Evolutionary conservation across 2,797 vertebrate genomes (phyloP).

Genomic region (Crax fasciolata): DNA sequence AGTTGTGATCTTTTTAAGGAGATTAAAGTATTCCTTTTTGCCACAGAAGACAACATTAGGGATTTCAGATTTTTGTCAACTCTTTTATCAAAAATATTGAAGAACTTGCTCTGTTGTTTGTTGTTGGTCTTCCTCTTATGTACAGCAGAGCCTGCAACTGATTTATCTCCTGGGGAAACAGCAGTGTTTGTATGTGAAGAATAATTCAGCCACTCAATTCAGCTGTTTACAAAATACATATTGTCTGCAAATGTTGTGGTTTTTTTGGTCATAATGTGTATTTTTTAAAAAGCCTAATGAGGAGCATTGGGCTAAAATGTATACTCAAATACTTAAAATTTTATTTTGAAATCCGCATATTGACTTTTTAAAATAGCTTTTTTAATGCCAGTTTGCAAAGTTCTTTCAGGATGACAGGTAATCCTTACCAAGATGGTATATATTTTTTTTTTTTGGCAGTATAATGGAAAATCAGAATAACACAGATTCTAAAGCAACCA

Average conservation of each 20-base stretch:
- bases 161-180: background rate
- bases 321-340: background rate
- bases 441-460: background rate
- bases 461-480: background rate
- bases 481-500: background rate
- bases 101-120: background rate
- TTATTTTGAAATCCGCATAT: background rate
- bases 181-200: background rate
- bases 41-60: conserved; percentile 6
- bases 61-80: conserved; percentile 47
- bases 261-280: background rate
- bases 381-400: background rate
- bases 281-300: background rate
- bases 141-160: background rate
- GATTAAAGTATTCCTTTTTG: conserved; percentile 40
- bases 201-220: background rate
- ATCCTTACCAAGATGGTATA: background rate
- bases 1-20: background rate
- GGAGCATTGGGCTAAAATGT: background rate
- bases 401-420: background rate
- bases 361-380: background rate
- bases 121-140: background rate
- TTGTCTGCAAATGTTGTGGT: background rate
- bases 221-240: background rate
- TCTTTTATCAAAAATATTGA: conserved; percentile 3